These are phyloP conservation scores for Sipha maydis DNA, from an alignment of 2,888 invertebrate genomes.

Conservation along the genomic window DNA sequence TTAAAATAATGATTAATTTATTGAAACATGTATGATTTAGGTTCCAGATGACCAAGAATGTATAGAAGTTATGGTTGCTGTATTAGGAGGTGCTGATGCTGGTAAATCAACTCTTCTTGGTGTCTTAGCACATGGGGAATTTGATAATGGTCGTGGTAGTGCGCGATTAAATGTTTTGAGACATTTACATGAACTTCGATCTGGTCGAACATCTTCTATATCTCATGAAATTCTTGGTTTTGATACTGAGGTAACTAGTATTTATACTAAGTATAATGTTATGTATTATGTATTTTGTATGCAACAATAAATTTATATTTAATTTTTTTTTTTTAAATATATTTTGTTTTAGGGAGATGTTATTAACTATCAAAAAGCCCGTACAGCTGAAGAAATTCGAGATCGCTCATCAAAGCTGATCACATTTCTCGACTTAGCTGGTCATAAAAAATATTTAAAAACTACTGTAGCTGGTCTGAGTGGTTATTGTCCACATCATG, in stretches of 20 bases:
- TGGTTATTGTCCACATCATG: conserved; percentile 76
- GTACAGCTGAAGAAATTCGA: conserved; percentile 93
- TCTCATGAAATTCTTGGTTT: conserved; percentile 97
- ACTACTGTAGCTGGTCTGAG: conserved; percentile 95
- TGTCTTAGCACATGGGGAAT: conserved; percentile 93
- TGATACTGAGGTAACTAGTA: conserved; percentile 75
- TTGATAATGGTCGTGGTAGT: conserved; percentile 94
- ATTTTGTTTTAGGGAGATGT: conserved; percentile 75
- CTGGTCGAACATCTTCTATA: conserved; percentile 93
- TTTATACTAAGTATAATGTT: not conserved
- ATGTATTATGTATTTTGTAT: not conserved
- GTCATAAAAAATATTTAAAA: conserved; percentile 93
- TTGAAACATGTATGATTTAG: conserved; percentile 66
- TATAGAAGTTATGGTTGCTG: conserved; percentile 90
- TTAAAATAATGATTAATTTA: no score
- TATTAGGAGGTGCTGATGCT: conserved; percentile 94
- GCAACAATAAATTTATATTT: not conserved
- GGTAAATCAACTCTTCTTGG: conserved; percentile 98
- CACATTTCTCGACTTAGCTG: conserved; percentile 94
- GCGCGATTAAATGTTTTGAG: conserved; percentile 95
- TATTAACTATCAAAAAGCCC: conserved; percentile 88
- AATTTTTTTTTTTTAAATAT: not conserved
- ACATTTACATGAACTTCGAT: conserved; percentile 93
- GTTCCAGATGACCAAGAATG: conserved; percentile 86
- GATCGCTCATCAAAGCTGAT: conserved; percentile 92